These are phyloP conservation scores for Cephalopterus ornatus DNA, from an alignment of 2,113 vertebrate genomes.

Conservation along the genomic window DNA sequence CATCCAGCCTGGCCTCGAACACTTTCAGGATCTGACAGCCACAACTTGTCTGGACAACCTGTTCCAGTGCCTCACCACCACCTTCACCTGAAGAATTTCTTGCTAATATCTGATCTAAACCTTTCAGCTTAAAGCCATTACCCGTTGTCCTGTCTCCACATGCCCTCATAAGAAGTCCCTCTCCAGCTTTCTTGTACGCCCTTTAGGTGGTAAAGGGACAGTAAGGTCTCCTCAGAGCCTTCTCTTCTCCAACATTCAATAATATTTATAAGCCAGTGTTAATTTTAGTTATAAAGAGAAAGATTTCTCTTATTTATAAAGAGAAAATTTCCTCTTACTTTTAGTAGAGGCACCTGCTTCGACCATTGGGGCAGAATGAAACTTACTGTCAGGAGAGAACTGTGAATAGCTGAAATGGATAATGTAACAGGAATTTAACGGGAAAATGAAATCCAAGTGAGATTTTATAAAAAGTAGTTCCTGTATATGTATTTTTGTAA, in stretches of 20 bases:
- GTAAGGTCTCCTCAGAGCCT: background rate
- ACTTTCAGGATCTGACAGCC: background rate
- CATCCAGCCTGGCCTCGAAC: background rate
- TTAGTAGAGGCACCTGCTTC: background rate
- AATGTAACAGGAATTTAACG: background rate
- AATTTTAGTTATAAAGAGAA: background rate
- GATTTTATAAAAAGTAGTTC: background rate
- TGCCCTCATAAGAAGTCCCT: background rate
- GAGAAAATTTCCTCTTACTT: background rate
- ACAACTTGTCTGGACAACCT: background rate
- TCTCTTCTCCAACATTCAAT: background rate
- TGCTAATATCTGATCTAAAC: background rate
- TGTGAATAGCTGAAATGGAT: background rate
- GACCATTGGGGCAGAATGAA: background rate
- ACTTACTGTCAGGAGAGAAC: background rate
- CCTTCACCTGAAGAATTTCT: background rate
- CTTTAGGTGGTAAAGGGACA: background rate
- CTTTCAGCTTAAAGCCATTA: background rate
- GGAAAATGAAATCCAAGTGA: background rate
- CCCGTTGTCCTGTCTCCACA: background rate
- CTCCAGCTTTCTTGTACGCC: background rate
- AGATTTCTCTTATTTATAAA: background rate
- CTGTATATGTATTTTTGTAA: background rate
- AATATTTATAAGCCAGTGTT: background rate
- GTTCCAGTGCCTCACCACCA: background rate